These are phyloP conservation scores for Felis catus DNA, from an alignment of 2,113 vertebrate genomes.

Conservation along the genomic window DNA sequence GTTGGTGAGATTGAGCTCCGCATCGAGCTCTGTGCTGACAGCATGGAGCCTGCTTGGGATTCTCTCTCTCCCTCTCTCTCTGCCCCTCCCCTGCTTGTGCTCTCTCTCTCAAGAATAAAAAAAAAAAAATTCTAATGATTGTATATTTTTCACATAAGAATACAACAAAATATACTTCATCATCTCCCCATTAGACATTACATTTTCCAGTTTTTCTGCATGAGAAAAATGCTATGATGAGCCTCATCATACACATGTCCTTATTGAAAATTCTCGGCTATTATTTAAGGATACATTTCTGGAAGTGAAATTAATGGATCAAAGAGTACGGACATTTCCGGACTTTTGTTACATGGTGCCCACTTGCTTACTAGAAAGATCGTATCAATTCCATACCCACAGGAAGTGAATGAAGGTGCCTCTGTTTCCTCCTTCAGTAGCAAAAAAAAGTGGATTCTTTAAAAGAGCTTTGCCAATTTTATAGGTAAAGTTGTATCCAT, in stretches of 20 bases:
- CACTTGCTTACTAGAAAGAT: background rate
- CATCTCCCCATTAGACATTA: background rate
- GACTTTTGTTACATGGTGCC: background rate
- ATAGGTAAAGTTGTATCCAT: background rate
- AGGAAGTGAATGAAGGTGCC: background rate
- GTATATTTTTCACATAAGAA: background rate
- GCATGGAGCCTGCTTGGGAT: too few species aligned
- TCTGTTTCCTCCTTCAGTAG: background rate
- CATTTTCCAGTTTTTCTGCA: background rate
- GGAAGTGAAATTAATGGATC: background rate
- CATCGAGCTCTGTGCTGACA: too few species aligned
- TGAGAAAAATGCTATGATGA: background rate
- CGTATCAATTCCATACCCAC: background rate
- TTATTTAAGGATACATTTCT: background rate
- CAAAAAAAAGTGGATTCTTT: background rate
- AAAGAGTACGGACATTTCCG: background rate
- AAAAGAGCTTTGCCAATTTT: background rate
- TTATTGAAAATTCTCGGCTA: background rate
- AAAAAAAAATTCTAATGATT: background rate
- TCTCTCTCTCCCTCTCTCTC: too few species aligned
- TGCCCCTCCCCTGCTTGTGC: too few species aligned
- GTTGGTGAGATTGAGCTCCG: too few species aligned
- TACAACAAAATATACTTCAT: background rate
- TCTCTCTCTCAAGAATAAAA: too few species aligned
- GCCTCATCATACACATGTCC: background rate